Evolutionary conservation across 2,113 vertebrate species (phyloP), one percentile per base, ranked within the genome.

Genomic region (Manacus vitellinus): DNA sequence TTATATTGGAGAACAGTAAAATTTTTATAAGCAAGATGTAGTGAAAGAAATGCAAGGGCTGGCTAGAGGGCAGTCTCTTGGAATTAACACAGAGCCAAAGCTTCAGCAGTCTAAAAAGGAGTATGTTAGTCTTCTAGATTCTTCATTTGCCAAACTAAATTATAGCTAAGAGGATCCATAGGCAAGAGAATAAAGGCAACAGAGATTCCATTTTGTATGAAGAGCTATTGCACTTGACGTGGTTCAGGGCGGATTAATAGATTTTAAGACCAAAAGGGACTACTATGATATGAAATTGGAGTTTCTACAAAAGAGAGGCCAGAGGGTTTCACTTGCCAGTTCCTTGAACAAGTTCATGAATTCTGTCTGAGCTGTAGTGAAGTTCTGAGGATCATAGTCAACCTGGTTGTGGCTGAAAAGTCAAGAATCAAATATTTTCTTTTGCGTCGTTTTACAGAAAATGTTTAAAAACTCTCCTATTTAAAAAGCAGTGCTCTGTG

Each of bases 1-100:
- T 95, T 76, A 88, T 95, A 66, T 10, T 6, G 2, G 49, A 74
- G 59, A 18, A 35, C 33, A 51, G 67, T 94, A 71, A 97, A 94
- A 96, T 92, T 93, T 93, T 96, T 63, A 93, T 95, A 80, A 77
- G 46, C 43, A 92, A 83, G 59, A 85, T 24, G 30, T 43, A 88
- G 51, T 54, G 52, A 84, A 82, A 3, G 11, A 91, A 77, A 77
- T 56, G 51, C 76, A 70, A 85, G 80, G 12, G 14, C 71, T 93
- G 54, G 41, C 85, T 93, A 83, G 46, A 85, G 85, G 78, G 62
- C 71, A 88, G 75, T 70, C 44, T 88, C 44, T 44, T 5, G 5
- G 46, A 92, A 92, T 59, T 68, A 87, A 66, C 22, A 55, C 43
- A 81, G 52, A 84, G 46, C 44, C 44, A 78, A 89, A 86, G 31